phyloP scores from a whole-genome alignment of 1,140 invertebrate genomes.

The Sycophila sp. region DNA sequence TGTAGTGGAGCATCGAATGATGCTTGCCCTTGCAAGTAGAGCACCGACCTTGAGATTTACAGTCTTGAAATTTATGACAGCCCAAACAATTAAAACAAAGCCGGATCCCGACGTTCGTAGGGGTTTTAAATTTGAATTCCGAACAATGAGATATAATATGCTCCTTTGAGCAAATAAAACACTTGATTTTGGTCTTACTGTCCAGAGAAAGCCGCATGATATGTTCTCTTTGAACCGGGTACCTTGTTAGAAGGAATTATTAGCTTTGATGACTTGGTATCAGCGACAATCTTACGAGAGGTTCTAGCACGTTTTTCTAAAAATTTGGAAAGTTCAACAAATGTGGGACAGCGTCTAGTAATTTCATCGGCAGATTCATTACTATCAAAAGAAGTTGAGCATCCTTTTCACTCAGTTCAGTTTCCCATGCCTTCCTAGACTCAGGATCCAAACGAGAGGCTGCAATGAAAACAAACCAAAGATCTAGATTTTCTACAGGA shows the following conservation, averaged over 20 bases:
- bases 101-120: background rate
- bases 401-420: background rate
- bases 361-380: no score
- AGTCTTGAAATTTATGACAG: background rate
- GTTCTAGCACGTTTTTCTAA: background rate
- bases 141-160: background rate
- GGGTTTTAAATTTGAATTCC: background rate
- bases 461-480: background rate
- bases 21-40: no score
- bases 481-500: background rate
- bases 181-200: no score
- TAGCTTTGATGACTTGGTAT: background rate
- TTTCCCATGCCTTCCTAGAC: slow-evolving; percentile 13
- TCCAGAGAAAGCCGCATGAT: no score
- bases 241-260: background rate
- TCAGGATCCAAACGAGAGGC: background rate
- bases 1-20: background rate
- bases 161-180: no score
- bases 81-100: slow-evolving; percentile 33
- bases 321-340: slow-evolving; percentile 6
- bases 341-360: background rate
- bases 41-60: slow-evolving; percentile 16
- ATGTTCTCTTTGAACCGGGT: background rate
- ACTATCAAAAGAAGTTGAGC: background rate
- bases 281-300: background rate